Evolutionary conservation across 2,113 vertebrate species (phyloP).

Genomic region (Hepsetus odoe): DNA sequence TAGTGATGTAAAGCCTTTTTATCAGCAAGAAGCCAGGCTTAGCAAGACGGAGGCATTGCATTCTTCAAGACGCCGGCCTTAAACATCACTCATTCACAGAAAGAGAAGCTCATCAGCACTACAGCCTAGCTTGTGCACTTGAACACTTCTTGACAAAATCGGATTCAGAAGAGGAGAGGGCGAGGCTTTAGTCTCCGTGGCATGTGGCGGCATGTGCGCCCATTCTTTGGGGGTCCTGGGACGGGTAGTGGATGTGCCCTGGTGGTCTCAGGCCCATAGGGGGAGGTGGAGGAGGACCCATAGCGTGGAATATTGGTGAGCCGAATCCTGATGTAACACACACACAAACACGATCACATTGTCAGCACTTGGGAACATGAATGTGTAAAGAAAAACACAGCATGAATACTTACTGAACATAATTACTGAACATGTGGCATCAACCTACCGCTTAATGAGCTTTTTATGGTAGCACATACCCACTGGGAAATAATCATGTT

Average conservation of each 20-base stretch:
- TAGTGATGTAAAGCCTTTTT: neutral
- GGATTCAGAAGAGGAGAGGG: slow-evolving; percentile 25
- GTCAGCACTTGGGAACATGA: neutral
- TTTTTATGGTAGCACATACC: no score
- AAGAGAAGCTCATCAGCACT: neutral
- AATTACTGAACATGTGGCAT: no score
- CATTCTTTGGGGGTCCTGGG: slow-evolving; percentile 96
- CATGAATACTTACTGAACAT: no score
- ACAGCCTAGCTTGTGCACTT: neutral
- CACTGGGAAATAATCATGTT: no score
- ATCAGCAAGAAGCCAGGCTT: neutral
- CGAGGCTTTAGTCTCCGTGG: slow-evolving; percentile 74
- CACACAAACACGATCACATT: neutral
- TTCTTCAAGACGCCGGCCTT: slow-evolving; percentile 7
- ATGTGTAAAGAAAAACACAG: no score
- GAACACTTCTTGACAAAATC: slow-evolving; percentile 19
- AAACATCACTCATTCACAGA: neutral
- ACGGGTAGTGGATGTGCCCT: slow-evolving; percentile 93
- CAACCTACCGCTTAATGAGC: neutral
- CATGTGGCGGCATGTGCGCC: slow-evolving; percentile 89
- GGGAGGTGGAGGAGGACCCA: slow-evolving; percentile 88
- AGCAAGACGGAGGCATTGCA: neutral
- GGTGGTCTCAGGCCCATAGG: slow-evolving; percentile 92
- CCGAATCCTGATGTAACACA: slow-evolving; percentile 81
- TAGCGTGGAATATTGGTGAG: slow-evolving; percentile 80